These are phyloP conservation scores for Todiramphus chloris DNA, from an alignment of 2,113 vertebrate species.

Conservation along the genomic window DNA sequence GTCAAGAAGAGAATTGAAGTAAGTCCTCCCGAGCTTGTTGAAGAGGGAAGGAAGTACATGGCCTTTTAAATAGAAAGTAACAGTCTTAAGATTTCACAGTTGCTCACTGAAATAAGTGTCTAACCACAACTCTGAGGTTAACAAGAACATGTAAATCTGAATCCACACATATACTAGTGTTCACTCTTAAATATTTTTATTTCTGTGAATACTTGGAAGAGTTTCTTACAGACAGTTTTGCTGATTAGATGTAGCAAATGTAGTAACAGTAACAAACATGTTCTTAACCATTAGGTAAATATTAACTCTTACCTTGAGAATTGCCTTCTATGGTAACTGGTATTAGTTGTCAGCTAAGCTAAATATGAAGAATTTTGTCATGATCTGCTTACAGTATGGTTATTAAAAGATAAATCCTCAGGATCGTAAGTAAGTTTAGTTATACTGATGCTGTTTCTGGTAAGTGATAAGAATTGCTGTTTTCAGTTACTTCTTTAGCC, in stretches of 20 bases:
- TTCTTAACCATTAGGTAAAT: background rate
- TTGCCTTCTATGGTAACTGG: background rate
- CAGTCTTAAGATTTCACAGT: background rate
- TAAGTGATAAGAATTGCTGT: background rate
- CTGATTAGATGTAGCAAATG: background rate
- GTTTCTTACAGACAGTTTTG: background rate
- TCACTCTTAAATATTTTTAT: background rate
- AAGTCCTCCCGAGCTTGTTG: constrained; percentile 27
- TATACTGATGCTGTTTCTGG: background rate
- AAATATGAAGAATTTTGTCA: background rate
- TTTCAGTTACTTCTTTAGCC: background rate
- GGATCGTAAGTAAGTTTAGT: background rate
- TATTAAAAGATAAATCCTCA: background rate
- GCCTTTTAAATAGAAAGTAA: background rate
- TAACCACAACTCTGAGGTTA: background rate
- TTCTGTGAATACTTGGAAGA: background rate
- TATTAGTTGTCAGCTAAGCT: background rate
- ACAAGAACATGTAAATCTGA: background rate
- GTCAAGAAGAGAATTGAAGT: constrained; percentile 85
- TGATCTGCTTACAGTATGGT: background rate
- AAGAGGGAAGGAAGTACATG: background rate
- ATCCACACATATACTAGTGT: background rate
- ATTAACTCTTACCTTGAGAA: background rate
- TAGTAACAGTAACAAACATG: background rate
- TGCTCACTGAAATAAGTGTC: background rate